Percentiles rank a stretch among this genome's conserved stretches.
Conservation (phyloP, 2,797 vertebrate genomes). For the Gallinago nigripennis region DNA sequence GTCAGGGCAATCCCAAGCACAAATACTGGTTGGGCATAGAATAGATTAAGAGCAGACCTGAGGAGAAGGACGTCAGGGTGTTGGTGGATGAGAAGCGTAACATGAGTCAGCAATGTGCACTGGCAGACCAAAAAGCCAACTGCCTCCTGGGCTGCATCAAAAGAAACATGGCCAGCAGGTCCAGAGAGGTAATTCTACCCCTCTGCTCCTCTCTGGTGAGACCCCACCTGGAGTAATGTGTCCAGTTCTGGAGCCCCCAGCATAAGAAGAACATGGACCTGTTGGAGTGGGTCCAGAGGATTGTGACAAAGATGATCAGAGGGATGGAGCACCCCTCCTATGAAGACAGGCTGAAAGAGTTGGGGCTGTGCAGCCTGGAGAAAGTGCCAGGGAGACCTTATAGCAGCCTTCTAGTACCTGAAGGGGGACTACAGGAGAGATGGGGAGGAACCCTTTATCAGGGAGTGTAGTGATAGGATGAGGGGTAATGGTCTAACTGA, state of each 20-base stretch:
- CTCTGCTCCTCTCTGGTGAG: neutral
- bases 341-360: neutral
- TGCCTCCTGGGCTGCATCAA: neutral
- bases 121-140: neutral
- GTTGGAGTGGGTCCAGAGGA: neutral
- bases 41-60: neutral
- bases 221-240: neutral
- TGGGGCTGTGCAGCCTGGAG: neutral
- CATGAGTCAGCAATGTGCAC: neutral
- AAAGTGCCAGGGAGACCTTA: neutral
- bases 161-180: neutral
- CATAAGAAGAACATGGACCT: neutral
- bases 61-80: neutral
- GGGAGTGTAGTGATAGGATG: too few species aligned
- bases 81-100: neutral
- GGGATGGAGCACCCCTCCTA: neutral
- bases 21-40: neutral
- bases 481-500: neutral
- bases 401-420: neutral
- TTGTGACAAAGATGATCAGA: neutral
- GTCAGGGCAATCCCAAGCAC: neutral
- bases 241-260: neutral
- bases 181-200: too few species aligned
- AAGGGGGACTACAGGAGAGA: neutral
- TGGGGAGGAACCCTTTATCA: neutral